phyloP scores from a whole-genome alignment of 1,140 invertebrate species.

The Diuraphis noxia region DNA sequence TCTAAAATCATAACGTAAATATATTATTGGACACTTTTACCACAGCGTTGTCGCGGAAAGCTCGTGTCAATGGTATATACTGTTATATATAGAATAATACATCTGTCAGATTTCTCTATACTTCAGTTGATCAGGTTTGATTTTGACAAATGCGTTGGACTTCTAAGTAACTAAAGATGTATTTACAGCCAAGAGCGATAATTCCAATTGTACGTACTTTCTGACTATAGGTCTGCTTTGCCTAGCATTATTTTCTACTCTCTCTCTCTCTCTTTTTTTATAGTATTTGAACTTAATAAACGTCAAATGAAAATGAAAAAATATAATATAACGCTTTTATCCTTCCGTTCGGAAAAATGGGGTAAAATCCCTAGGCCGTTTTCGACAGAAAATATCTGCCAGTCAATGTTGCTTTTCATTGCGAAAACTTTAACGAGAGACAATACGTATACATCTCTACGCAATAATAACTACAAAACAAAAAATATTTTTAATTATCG shows the following conservation, averaged over 20 bases:
- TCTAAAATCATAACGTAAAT: neutral
- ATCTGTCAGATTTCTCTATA: neutral
- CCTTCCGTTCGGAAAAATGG: neutral
- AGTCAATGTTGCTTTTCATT: neutral
- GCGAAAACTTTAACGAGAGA: neutral
- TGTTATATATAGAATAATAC: neutral
- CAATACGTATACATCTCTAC: neutral
- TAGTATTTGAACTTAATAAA: slow-evolving; percentile 48
- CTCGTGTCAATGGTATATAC: neutral
- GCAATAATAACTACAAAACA: neutral
- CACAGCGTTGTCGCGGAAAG: neutral
- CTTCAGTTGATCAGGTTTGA: neutral
- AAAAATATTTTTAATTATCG: neutral
- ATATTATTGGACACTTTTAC: slow-evolving; percentile 9
- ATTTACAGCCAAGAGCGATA: neutral
- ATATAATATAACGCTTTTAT: slow-evolving; percentile 28
- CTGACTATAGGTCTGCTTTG: neutral
- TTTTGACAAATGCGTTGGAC: neutral
- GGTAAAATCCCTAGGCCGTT: neutral
- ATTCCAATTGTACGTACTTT: neutral
- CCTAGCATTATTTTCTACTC: neutral
- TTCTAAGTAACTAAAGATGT: neutral
- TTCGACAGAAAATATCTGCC: neutral
- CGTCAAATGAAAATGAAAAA: slow-evolving; percentile 13
- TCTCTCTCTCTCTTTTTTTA: neutral